Evolutionary conservation across 1,140 invertebrate species (phyloP), one percentile per base, ranked within the genome.

Genomic region (Telenomus remus): DNA sequence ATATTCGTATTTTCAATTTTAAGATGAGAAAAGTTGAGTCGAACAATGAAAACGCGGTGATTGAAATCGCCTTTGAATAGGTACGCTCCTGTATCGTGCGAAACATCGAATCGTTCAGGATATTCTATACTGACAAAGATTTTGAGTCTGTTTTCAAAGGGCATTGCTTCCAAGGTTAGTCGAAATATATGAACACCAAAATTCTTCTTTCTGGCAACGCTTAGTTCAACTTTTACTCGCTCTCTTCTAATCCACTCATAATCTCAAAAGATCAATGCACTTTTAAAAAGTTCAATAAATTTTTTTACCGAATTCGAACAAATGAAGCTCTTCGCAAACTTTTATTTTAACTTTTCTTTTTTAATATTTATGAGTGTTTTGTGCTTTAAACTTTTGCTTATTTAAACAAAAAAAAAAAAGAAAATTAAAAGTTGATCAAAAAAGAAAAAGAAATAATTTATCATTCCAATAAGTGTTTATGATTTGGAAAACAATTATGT

Each of bases 91-190:
- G 60, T 53, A 64, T 71, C 68, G 68, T 71, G 68, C 68, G 68
- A 71, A 71, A 63, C 68, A 57, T 63, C 68, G 68, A 71, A 71
- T 71, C 68, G 68, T 49, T 53, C 68, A 59, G 54, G 68, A 71
- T 71, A 71, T 54, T 57, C 54, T 71, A 71, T 64, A 71, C 68
- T 64, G 60, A 73, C 70, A 73, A 73, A 73, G 70, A 73, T 73
- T 73, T 73, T 73, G 70, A 73, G 70, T 73, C 70, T 50, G 70
- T 73, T 73, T 65, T 73, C 70, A 73, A 73, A 73, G 70, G 37
- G 70, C 61, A 65, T 73, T 73, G 70, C 70, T 73, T 73, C 50
- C 70, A 73, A 73, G 70, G 70, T 65, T 73, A 73, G 42, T 60
- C 61, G 70, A 73, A 73, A 73, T 73, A 73, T 73, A 73, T 56